Percentiles rank a stretch among this genome's conserved stretches.
phyloP scores from a whole-genome alignment of 2,113 vertebrate genomes.

The Archilochus colubris region DNA sequence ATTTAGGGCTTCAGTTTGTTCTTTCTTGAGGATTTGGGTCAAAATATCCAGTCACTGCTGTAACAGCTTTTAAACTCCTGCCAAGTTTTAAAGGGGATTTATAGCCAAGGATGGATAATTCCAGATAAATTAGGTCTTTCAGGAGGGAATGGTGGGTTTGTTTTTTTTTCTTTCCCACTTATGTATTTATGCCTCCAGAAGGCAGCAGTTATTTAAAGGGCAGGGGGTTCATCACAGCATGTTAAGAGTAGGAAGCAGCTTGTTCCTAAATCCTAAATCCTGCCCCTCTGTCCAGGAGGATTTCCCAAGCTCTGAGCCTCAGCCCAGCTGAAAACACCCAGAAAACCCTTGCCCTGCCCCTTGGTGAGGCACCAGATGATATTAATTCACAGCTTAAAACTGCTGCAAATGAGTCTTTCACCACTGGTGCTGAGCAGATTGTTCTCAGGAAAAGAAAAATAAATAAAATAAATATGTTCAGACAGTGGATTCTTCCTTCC shows the following conservation, averaged over 20 bases:
- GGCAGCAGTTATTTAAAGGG: background rate
- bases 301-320: background rate
- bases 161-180: background rate
- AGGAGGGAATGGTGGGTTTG: background rate
- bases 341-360: background rate
- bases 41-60: constrained; percentile 43
- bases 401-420: background rate
- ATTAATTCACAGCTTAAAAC: background rate
- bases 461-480: background rate
- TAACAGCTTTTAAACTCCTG: constrained; percentile 8
- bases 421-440: fast-evolving
- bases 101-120: constrained; percentile 36
- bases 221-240: background rate
- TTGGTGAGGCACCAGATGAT: fast-evolving
- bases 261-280: background rate
- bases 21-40: background rate
- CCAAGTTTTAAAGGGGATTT: constrained; percentile 61
- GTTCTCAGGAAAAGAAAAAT: background rate
- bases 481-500: background rate
- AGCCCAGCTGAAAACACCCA: background rate
- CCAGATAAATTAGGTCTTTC: constrained; percentile 48
- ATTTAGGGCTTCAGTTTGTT: background rate
- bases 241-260: background rate
- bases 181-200: constrained; percentile 20
- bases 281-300: background rate